These are phyloP conservation scores for Gastrophysa polygoni DNA, from an alignment of 2,888 invertebrate species.

Conservation along the genomic window DNA sequence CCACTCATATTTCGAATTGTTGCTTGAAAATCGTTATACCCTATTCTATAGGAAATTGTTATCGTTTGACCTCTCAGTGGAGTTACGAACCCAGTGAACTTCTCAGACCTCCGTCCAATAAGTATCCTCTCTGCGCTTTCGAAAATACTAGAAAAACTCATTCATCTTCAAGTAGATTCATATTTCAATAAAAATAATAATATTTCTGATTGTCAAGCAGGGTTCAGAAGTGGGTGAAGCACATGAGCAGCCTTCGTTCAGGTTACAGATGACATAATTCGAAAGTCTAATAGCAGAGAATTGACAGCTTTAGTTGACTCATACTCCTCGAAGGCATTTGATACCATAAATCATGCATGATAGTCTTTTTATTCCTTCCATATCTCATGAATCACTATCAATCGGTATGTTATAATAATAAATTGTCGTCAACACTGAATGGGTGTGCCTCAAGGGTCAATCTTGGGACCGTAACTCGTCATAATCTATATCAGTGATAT, in stretches of 20 bases:
- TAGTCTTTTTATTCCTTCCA: neutral
- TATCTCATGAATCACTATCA: too few relatives aligned
- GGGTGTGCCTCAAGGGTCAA: too few relatives aligned
- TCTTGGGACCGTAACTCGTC: neutral
- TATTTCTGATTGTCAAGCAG: too few relatives aligned
- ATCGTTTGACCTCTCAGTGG: slow-evolving; percentile 4
- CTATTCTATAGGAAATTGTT: slow-evolving; percentile 3
- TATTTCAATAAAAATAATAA: neutral
- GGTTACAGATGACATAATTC: too few relatives aligned
- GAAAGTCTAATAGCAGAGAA: too few relatives aligned
- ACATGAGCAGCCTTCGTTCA: too few relatives aligned
- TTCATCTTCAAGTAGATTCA: neutral
- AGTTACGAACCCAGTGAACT: slow-evolving; percentile 9
- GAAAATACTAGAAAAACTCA: neutral
- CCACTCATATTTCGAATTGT: slow-evolving; percentile 1
- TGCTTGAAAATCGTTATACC: slow-evolving; percentile 7
- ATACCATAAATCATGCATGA: neutral
- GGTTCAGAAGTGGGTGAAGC: too few relatives aligned
- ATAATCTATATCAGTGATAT: too few relatives aligned
- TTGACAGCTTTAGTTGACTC: too few relatives aligned
- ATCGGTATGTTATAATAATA: too few relatives aligned
- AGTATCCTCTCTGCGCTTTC: slow-evolving; percentile 14
- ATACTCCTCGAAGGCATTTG: too few relatives aligned
- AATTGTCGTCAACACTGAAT: slow-evolving; percentile 3
- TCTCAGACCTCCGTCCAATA: too few relatives aligned